Evolutionary conservation across 2,797 vertebrate genomes (phyloP), one percentile per base, ranked within the genome.

Genomic region (Hydrocynus forskahlii): DNA sequence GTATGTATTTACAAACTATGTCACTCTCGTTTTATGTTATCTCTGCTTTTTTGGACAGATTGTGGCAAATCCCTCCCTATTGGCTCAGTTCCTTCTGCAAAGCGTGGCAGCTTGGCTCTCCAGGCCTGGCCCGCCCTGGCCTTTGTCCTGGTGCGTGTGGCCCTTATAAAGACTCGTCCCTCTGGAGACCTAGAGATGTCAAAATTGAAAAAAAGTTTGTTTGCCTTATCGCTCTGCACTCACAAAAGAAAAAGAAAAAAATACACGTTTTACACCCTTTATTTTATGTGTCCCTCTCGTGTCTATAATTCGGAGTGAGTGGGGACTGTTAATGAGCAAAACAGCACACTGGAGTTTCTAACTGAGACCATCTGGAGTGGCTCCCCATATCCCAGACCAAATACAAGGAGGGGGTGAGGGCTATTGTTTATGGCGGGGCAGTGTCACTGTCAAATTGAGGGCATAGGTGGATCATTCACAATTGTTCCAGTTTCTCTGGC

Each of bases 131-230:
- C 60, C 57, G 4, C 62, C 16, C 23, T 10, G 1, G 54, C 7
- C 71, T 57, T 17, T 7, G 10, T 54, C 14, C 69, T 76, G 63
- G 63, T 23, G 25, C 40, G 10, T 82, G 78, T 81, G 84, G 79
- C 78, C 73, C 35, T 62, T 59, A 76, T 81, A 79, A 86, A 80
- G 73, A 12, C 54, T 55, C 69, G 78, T 70, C 50, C 62, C n/a
- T 81, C 21, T 67, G 73, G 38, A 69, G 59, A 57, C 68, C 16
- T 63, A 50, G 68, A 62, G 70, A 77, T 72, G 43, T 81, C 60
- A 66, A 79, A 85, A 83, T 86, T 55, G 85, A 84, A 86, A 80
- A 81, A 48, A 85, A 83, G 78, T 81, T 84, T 76, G 69, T 84
- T 85, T 80, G 79, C 23, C 72, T 79, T 86, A 84, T 88, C 60